These are phyloP conservation scores for Epizoanthus ramosus DNA, from an alignment of 92 coral and sea anemone genomes.

Conservation along the genomic window DNA sequence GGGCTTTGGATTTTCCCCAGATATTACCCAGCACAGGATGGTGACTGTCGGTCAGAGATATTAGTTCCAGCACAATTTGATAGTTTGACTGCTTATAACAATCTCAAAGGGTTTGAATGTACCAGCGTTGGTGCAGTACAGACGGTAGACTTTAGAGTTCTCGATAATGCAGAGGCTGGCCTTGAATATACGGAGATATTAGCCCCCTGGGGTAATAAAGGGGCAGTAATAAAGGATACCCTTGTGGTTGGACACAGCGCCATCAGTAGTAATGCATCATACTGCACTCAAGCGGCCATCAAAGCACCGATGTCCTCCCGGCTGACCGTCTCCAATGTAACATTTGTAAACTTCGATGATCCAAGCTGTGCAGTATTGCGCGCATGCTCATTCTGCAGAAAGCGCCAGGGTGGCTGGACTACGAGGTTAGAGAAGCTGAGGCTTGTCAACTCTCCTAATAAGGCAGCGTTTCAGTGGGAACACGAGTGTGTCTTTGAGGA, in stretches of 20 bases:
- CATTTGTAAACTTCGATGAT: constrained; percentile 79
- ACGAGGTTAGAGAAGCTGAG: constrained; percentile 62
- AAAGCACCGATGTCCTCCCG: constrained; percentile 72
- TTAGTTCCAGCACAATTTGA: constrained; percentile 81
- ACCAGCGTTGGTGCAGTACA: constrained; percentile 80
- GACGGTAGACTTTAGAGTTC: constrained; percentile 71
- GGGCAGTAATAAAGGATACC: constrained; percentile 74
- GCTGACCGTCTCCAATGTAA: constrained; percentile 75
- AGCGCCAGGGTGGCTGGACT: constrained; percentile 78
- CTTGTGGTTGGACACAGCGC: constrained; percentile 82
- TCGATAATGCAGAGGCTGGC: constrained; percentile 88
- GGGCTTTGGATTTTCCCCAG: constrained; percentile 93
- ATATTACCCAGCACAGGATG: constrained; percentile 69
- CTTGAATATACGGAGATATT: constrained; percentile 71
- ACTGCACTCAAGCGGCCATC: constrained; percentile 81
- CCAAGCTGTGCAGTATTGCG: constrained; percentile 70
- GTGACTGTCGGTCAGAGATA: constrained; percentile 46
- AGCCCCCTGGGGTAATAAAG: constrained; percentile 79
- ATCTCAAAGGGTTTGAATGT: constrained; percentile 85
- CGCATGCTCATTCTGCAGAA: constrained; percentile 82
- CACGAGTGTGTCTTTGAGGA: constrained; percentile 82
- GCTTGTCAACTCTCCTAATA: constrained; percentile 67
- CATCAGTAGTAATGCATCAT: constrained; percentile 55
- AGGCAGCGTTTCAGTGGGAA: constrained; percentile 84
- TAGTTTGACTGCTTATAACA: constrained; percentile 80